Base-by-base conservation (phyloP, 2,888 invertebrate genomes). In the Callinectes sapidus region DNA sequence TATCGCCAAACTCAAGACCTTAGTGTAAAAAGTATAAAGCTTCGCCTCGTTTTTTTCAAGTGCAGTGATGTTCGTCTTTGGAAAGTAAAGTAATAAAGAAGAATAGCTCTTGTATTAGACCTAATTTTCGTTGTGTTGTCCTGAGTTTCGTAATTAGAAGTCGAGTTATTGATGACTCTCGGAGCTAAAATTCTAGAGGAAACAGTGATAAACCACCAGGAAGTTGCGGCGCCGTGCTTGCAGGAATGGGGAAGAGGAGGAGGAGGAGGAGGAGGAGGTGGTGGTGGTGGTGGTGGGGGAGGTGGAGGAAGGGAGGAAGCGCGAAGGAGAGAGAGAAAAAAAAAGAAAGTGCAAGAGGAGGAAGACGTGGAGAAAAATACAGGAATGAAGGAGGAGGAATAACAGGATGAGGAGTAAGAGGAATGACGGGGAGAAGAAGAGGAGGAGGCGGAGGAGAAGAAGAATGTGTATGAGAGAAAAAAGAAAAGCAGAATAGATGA, bases 101-200 rank as follows among this genome's bases (percentile, higher is more conserved):
- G 71, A 71, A 71, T 71, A 8, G 71, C 71, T 28, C n/a, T 6
- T 28, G 71, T 71, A 71, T 71, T 71, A 71, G n/a, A 71, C n/a
- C 71, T n/a, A 71, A 71, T 28, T 28, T 71, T 71, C 28, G n/a
- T 71, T 28, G 71, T 71, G 71, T 71, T 71, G 71, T 71, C 71
- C 71, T 28, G 71, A 71, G 71, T 71, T 71, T 71, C 71, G 28
- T 71, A 71, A 71, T 71, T 71, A 71, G n/a, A 71, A 71, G 71
- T 71, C 71, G 6, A 71, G 71, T 71, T 71, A 71, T 71, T 71
- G 71, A 71, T 71, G 71, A 71, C 28, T 28, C 10, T 71, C 71
- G 28, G 71, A 71, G 71, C 10, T 28, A 28, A 71, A 71, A 71
- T 28, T 28, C 0, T 28, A 28, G 71, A 28, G 71, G 28, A 71